Evolutionary conservation across 1,140 invertebrate genomes (phyloP).

Genomic region (Dendrolimus kikuchii): DNA sequence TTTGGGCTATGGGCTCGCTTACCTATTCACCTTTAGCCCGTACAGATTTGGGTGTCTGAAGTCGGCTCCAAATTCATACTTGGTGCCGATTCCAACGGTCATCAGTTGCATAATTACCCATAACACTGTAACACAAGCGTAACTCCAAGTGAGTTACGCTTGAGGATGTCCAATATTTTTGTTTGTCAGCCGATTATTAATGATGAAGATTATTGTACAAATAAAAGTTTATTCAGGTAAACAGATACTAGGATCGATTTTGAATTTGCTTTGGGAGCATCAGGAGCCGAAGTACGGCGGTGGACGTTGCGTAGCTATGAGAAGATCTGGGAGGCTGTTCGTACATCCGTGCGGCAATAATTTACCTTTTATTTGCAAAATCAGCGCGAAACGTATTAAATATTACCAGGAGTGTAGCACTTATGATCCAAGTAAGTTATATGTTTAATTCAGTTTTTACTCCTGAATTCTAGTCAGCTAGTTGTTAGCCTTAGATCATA

Average conservation of each 20-base stretch:
- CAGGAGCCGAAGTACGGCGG: slow-evolving; percentile 25
- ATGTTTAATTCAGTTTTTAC: not conserved
- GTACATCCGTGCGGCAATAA: slow-evolving; percentile 22
- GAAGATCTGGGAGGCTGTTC: slow-evolving; percentile 28
- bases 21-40: no score
- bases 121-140: no score
- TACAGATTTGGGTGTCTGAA: no score
- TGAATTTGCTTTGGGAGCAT: slow-evolving; percentile 35
- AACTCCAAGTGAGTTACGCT: no score
- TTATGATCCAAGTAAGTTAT: slow-evolving; percentile 30
- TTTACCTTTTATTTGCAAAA: slow-evolving; percentile 40
- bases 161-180: no score
- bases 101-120: no score
- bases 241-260: slow-evolving; percentile 23
- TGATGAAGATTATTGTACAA: no score
- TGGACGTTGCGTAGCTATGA: slow-evolving; percentile 36
- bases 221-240: slow-evolving; percentile 18
- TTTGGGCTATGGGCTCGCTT: no score
- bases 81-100: no score
- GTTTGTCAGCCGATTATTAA: no score
- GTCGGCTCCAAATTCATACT: no score
- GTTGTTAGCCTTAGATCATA: no score
- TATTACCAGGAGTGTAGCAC: slow-evolving; percentile 35
- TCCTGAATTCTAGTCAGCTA: not conserved
- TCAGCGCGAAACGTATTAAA: slow-evolving; percentile 17